Evolutionary conservation across 1,140 invertebrate genomes (phyloP).

Genomic region (Anastrepha ludens): DNA sequence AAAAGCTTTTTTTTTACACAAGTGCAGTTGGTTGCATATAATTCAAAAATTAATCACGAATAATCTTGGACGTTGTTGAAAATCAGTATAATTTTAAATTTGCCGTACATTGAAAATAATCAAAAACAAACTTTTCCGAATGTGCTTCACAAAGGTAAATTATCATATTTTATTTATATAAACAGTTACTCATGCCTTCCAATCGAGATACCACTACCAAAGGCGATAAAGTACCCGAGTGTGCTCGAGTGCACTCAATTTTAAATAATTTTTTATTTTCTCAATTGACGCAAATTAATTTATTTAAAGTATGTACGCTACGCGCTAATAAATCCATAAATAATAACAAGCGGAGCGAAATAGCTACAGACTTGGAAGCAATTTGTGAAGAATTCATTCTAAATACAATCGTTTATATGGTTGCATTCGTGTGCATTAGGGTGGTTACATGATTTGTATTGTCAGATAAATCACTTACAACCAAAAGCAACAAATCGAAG

Average conservation of each 20-base stretch:
- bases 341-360: conserved; percentile 2
- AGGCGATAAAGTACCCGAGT: not conserved
- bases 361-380: not conserved
- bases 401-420: not conserved
- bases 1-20: too few species aligned
- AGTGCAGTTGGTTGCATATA: too few species aligned
- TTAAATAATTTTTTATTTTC: conserved; percentile 13
- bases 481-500: too few species aligned
- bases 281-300: conserved; percentile 46
- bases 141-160: not conserved
- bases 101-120: too few species aligned
- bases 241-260: conserved; percentile 38
- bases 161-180: not conserved
- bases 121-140: not conserved
- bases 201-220: too few species aligned
- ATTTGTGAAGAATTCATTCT: not conserved
- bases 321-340: not conserved
- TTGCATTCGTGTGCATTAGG: not conserved
- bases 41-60: too few species aligned
- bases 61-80: too few species aligned
- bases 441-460: not conserved
- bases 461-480: too few species aligned
- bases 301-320: conserved; percentile 7
- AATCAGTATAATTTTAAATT: too few species aligned
- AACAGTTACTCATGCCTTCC: not conserved